These are phyloP conservation scores for Junco hyemalis DNA, from an alignment of 2,113 vertebrate species.

Conservation along the genomic window DNA sequence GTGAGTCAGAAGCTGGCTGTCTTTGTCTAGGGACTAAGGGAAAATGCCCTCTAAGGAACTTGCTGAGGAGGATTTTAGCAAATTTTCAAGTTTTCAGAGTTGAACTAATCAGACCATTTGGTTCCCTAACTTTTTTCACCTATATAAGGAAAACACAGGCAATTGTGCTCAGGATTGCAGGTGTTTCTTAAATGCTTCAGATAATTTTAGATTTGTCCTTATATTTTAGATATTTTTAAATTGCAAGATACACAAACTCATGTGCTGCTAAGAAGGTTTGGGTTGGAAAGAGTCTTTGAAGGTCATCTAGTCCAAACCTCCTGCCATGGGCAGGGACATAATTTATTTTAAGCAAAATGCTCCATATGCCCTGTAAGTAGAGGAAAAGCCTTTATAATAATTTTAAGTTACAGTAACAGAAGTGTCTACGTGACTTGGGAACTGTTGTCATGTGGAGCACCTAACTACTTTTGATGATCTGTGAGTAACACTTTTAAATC, in stretches of 20 bases:
- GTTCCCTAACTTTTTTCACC: neutral
- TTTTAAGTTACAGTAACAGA: neutral
- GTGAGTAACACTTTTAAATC: neutral
- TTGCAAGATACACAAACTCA: neutral
- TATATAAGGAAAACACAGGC: neutral
- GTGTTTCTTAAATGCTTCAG: neutral
- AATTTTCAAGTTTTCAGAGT: neutral
- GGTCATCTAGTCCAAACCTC: neutral
- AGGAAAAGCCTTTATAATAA: neutral
- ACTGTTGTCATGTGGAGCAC: neutral
- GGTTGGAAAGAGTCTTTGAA: neutral
- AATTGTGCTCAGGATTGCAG: neutral
- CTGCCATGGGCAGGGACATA: neutral
- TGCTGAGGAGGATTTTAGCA: neutral
- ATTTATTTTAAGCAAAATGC: neutral
- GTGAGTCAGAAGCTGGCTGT: neutral
- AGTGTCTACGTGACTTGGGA: neutral
- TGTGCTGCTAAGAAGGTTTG: neutral
- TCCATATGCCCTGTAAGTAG: neutral
- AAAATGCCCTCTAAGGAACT: neutral
- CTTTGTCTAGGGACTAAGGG: neutral
- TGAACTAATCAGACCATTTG: neutral
- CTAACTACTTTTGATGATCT: neutral
- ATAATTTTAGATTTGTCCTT: neutral
- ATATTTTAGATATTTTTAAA: neutral